Percentiles rank a stretch among this genome's conserved stretches.
phyloP scores from a whole-genome alignment of 2,113 vertebrate genomes.

The Ginglymostoma cirratum region DNA sequence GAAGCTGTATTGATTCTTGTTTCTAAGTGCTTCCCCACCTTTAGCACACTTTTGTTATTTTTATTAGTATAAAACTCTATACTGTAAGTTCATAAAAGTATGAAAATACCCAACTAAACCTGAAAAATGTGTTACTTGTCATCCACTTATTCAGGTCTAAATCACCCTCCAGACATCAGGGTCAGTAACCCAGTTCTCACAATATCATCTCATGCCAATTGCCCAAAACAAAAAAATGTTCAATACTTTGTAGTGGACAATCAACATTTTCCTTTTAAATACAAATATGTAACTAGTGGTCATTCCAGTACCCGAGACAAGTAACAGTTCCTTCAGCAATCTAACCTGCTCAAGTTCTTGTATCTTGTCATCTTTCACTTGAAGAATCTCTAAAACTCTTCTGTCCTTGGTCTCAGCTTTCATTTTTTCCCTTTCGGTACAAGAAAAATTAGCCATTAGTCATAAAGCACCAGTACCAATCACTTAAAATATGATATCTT shows the following conservation, averaged over 20 bases:
- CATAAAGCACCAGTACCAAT: slow-evolving; percentile 50
- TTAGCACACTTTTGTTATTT: background rate
- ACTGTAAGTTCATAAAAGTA: background rate
- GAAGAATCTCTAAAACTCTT: slow-evolving; percentile 82
- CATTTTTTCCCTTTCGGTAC: slow-evolving; percentile 75
- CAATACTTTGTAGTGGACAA: background rate
- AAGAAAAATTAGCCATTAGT: slow-evolving; percentile 48
- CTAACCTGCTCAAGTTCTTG: slow-evolving; percentile 76
- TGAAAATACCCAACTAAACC: background rate
- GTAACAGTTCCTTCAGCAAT: background rate
- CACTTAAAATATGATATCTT: slow-evolving; percentile 53
- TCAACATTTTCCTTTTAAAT: background rate
- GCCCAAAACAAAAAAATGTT: background rate
- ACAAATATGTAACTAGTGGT: background rate
- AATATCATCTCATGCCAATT: background rate
- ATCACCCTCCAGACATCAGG: background rate
- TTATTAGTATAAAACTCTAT: background rate
- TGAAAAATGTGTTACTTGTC: background rate
- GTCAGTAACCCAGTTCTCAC: background rate
- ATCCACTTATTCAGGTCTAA: background rate
- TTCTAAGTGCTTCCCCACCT: background rate
- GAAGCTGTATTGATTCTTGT: background rate
- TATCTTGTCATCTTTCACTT: slow-evolving; percentile 78
- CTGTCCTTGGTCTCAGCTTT: slow-evolving; percentile 86
- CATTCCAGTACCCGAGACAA: background rate